These are phyloP conservation scores for Pentamera pediparva DNA, from an alignment of 53 echinoderm and acorn worm genomes.

Conservation along the genomic window DNA sequence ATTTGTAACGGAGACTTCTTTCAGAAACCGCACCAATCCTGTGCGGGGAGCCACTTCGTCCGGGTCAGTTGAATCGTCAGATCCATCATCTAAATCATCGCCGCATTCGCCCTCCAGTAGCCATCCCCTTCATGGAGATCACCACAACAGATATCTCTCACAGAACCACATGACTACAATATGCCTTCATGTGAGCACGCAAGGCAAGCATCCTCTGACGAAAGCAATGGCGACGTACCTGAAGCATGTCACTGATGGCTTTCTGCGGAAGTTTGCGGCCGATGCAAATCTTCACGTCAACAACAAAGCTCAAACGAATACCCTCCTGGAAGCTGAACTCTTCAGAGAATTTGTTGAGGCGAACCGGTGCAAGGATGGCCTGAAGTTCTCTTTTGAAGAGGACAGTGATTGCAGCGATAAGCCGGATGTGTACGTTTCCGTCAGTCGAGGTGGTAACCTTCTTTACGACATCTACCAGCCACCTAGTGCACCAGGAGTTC, in stretches of 20 bases:
- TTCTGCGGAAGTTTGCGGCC: neutral
- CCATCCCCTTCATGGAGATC: too few relatives aligned
- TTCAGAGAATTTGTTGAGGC: constrained; percentile 36
- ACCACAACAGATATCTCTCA: neutral
- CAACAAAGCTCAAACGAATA: neutral
- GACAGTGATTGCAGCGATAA: constrained; percentile 6
- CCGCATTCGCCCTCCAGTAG: too few relatives aligned
- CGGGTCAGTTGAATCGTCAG: neutral
- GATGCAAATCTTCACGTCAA: neutral
- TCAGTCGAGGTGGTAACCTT: neutral
- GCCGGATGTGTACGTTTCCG: constrained; percentile 7
- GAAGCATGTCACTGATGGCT: neutral
- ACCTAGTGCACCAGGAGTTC: constrained; percentile 33
- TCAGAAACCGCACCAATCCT: too few relatives aligned
- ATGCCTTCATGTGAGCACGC: constrained; percentile 1
- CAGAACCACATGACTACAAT: neutral
- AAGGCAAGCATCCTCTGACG: neutral
- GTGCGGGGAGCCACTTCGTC: too few relatives aligned
- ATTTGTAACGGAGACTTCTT: too few relatives aligned
- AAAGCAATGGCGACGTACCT: constrained; percentile 2
- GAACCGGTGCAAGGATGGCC: neutral
- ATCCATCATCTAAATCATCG: neutral
- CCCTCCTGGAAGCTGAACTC: neutral
- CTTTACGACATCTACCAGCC: constrained; percentile 30
- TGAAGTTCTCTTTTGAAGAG: constrained; percentile 22